Base-by-base conservation (phyloP, 2,888 invertebrate genomes). In the Chrysotoxum bicinctum region DNA sequence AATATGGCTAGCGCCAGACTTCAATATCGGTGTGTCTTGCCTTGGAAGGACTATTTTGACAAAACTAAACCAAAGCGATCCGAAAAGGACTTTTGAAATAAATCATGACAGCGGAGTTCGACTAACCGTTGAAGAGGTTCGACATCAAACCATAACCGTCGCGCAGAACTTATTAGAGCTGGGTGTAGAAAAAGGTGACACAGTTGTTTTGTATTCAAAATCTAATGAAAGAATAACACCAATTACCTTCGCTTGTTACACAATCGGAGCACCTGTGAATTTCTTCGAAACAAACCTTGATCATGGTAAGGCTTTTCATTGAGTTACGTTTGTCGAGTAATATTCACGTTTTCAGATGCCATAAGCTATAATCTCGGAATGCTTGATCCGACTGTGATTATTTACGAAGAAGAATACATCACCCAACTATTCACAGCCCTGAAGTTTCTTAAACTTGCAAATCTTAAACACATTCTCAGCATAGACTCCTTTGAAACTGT, bases 261-360 rank as follows among this genome's bases (percentile, higher is more conserved):
- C 84, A 32, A 62, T 87, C 14, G 88, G 87, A 37, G 83, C 87
- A 14, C 79, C 85, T 14, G 74, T 88, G 0, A 88, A 87, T 37
- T 88, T 84, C 37, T 88, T 88, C 68, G 88, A 88, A 54, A 81
- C 87, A 1, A 79, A 79, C 8, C 78, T 88, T 6, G 74, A 87
- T 35, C 72, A 60, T 43, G 87, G 88, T 88, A 52, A 69, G 87
- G 10, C 2, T 1, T 9, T 60, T 10, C 12, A 5, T 60, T 50
- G 4, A n/a, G 16, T 1, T 19, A 9, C 16, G 12, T 10, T 0
- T 14, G 35, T 52, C 4, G 3, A 62, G 21, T 26, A 14, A 10
- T n/a, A 0, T 23, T 26, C 1, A 30, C 45, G 7, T 30, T 74
- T 81, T 12, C 14, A 88, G 88, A 84, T 72, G 70, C 75, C n/a